Evolutionary conservation across 2,113 vertebrate genomes (phyloP), one percentile per base, ranked within the genome.

Genomic region (Lophochroa leadbeateri): DNA sequence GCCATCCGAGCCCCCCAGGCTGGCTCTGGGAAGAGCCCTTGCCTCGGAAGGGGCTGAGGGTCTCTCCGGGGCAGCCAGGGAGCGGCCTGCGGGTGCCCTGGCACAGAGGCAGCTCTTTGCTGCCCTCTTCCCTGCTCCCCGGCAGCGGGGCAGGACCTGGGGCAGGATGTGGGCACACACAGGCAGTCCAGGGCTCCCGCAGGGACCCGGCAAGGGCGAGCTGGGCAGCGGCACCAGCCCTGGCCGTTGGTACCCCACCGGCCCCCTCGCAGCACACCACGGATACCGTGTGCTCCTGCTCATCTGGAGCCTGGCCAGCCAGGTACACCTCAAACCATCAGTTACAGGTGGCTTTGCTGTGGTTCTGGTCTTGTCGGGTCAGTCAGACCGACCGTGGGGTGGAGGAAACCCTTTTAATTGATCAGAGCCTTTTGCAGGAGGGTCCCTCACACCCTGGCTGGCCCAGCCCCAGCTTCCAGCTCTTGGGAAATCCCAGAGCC

Each of bases 201-300:
- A 95, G 79, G 79, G 71, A 41, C 9, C 31, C 41, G 31, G 4
- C 8, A 24, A 75, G 70, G n/a, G 64, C 1, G 2, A 37, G 18
- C 41, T 57, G 53, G 23, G 55, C 67, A 0, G 0, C 27, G 37
- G 55, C 35, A 18, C n/a, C 7, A n/a, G 55, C 55, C 55, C 55
- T n/a, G 55, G 55, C 33, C 33, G 10, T n/a, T 9, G 33, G 33
- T n/a, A 35, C 20, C 33, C 20, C 9, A 4, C 33, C 10, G 0
- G 49, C 67, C 25, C 52, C 0, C 0, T 17, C 49, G 33, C 82
- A 76, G 37, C 3, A 2, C 33, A 20, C 28, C 0, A 0, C 18
- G 17, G 37, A 33, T 57, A 46, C 53, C 2, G 29, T 21, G 49
- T 71, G 79, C 35, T 86, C 27, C 50, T 0, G 2, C 39, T 74